Evolutionary conservation across 1,140 invertebrate species (phyloP).

Genomic region (Acromyrmex echinatior): DNA sequence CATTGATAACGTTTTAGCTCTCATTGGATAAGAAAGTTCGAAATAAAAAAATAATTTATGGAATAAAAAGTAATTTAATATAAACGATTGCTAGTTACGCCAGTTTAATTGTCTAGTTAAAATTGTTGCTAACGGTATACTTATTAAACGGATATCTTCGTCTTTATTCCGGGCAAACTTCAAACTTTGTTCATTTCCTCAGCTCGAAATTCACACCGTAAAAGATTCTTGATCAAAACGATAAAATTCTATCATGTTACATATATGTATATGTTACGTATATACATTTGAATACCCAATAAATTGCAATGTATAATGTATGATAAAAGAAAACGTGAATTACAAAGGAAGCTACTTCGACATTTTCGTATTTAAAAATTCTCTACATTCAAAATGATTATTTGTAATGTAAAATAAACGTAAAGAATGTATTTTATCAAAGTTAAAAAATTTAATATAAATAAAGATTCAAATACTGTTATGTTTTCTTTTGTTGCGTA

Average conservation of each 20-base stretch:
- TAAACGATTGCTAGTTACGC: neutral
- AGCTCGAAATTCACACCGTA: neutral
- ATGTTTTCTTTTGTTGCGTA: neutral
- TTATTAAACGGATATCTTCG: neutral
- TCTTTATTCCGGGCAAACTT: slow-evolving; percentile 47
- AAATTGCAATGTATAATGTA: neutral
- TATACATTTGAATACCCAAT: neutral
- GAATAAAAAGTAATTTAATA: slow-evolving; percentile 9
- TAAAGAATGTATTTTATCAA: neutral
- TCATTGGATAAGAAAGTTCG: neutral
- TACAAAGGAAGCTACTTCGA: neutral
- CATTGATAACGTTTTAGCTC: neutral
- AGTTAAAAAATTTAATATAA: neutral
- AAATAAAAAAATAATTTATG: neutral
- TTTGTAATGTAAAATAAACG: neutral
- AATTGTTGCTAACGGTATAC: neutral
- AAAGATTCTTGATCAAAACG: neutral
- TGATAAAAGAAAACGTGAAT: neutral
- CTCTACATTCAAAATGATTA: neutral
- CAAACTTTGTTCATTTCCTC: neutral
- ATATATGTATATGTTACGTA: neutral
- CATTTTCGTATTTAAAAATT: neutral
- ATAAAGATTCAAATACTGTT: neutral
- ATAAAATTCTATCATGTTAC: neutral
- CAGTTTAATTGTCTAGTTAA: neutral